Base-by-base conservation (phyloP, 2,797 vertebrate species). In the Podarcis siculus region DNA sequence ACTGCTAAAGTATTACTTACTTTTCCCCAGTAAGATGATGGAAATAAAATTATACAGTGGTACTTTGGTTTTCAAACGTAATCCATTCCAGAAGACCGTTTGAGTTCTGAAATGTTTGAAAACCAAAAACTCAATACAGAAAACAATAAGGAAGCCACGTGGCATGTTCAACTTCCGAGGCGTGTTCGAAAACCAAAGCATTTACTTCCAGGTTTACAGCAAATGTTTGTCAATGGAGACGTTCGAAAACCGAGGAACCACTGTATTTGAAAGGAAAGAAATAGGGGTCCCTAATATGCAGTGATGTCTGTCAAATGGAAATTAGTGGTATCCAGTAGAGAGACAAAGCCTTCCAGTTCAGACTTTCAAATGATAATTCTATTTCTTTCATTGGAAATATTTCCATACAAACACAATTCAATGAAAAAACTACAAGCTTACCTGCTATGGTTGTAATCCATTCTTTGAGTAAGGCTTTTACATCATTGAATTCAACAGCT, bases 371-470 rank as follows among this genome's bases (percentile, higher is more conserved):
- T 42, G 30, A 19, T 13, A 30, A 5, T 25, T 15, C 67, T 4
- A 35, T 27, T 55, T 79, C 1, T 42, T 77, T n/a, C 17, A 69
- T 19, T 21, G 32, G 30, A 55, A n/a, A 49, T 7, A 4, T 83
- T 67, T 88, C 25, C 8, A 84, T 82, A 19, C 8, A 75, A 66
- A 25, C 42, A 4, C 10, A 49, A 3, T 17, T 2, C 15, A 9
- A 84, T 5, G 71, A 82, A 82, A 82, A 79, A 42, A 3, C 23
- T 27, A 72, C 23, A 69, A 75, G 25, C 2, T 0, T 94, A 98
- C 98, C 98, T 95, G 98, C 97, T 92, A 99, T 99, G 35, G 98
- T 99, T 78, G 98, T 99, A 96, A 99, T 98, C 99, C 99, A 99
- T 90, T 99, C 99, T 93, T 96, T 97, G 71, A 99, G 92, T 87